A percentile compares a stretch with the other conserved stretches of the same genome.
phyloP scores from a whole-genome alignment of 2,888 invertebrate genomes.

The Drosophila ustulata region DNA sequence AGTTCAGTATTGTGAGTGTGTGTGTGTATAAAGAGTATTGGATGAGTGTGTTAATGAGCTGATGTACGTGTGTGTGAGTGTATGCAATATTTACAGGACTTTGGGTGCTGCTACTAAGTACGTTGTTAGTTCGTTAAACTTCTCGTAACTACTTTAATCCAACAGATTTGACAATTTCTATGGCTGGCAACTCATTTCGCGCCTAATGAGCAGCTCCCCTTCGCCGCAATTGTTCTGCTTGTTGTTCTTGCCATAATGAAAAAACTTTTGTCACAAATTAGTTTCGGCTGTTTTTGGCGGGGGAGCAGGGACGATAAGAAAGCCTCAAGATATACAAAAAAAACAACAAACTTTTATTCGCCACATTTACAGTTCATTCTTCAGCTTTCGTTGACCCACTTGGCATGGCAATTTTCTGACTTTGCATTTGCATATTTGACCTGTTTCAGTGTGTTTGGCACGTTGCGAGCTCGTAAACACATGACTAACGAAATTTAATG shows the following conservation, averaged over 20 bases:
- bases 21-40: slow-evolving; percentile 21
- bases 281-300: neutral
- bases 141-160: slow-evolving; percentile 23
- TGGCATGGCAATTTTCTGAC: slow-evolving; percentile 19
- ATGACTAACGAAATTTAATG: slow-evolving; percentile 53
- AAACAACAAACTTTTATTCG: slow-evolving; percentile 14
- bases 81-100: slow-evolving; percentile 51
- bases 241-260: slow-evolving; percentile 27
- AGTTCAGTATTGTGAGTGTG: slow-evolving; percentile 30
- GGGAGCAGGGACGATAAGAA: neutral
- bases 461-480: slow-evolving; percentile 32
- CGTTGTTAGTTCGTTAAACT: slow-evolving; percentile 36
- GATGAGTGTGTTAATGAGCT: slow-evolving; percentile 18
- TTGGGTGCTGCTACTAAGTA: slow-evolving; percentile 19
- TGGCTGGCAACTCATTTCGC: slow-evolving; percentile 31
- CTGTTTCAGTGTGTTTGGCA: slow-evolving; percentile 4
- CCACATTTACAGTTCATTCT: slow-evolving; percentile 30
- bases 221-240: slow-evolving; percentile 2
- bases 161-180: slow-evolving; percentile 15
- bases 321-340: slow-evolving; percentile 6
- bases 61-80: slow-evolving; percentile 26
- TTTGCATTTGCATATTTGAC: slow-evolving; percentile 47
- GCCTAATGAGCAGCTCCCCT: slow-evolving; percentile 23
- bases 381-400: slow-evolving; percentile 33
- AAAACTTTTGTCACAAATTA: slow-evolving; percentile 37